Conservation (phyloP, 2,113 vertebrate genomes). For the Euleptes europaea region DNA sequence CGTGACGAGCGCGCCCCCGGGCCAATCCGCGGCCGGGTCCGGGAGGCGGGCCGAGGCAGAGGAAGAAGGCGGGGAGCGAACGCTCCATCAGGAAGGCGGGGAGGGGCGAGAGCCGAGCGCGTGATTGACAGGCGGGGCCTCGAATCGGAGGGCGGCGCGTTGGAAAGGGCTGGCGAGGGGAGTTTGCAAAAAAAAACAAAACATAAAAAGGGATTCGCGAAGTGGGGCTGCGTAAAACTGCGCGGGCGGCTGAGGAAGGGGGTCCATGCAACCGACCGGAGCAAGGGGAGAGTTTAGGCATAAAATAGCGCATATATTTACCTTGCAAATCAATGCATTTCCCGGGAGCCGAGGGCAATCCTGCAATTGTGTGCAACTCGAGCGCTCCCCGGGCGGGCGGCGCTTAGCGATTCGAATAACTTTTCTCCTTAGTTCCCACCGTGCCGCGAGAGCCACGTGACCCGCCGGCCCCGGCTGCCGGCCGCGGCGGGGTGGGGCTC, state of each 20-base stretch:
- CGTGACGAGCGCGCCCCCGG: background rate
- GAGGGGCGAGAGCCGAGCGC: background rate
- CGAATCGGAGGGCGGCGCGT: background rate
- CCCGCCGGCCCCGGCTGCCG: background rate
- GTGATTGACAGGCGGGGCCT: background rate
- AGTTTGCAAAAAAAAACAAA: too few relatives aligned
- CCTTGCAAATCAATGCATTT: background rate
- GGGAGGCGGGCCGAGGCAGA: background rate
- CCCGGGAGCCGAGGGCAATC: background rate
- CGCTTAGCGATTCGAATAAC: background rate
- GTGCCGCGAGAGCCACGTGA: slow-evolving; percentile 5
- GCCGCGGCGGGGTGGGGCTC: background rate
- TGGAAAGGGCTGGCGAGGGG: background rate
- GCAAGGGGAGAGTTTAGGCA: background rate
- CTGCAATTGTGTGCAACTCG: background rate
- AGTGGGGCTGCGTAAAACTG: too few relatives aligned
- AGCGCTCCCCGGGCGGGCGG: background rate
- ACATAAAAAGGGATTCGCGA: too few relatives aligned
- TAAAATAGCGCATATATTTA: background rate
- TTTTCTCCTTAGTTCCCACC: slow-evolving; percentile 4
- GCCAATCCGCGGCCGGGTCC: background rate
- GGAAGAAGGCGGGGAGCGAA: slow-evolving; percentile 16
- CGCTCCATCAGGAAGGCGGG: slow-evolving; percentile 20
- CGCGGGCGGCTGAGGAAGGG: too few relatives aligned
- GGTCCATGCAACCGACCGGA: background rate